Base-by-base conservation (phyloP, 92 coral and sea anemone species). In the Palythoa caribaeorum region DNA sequence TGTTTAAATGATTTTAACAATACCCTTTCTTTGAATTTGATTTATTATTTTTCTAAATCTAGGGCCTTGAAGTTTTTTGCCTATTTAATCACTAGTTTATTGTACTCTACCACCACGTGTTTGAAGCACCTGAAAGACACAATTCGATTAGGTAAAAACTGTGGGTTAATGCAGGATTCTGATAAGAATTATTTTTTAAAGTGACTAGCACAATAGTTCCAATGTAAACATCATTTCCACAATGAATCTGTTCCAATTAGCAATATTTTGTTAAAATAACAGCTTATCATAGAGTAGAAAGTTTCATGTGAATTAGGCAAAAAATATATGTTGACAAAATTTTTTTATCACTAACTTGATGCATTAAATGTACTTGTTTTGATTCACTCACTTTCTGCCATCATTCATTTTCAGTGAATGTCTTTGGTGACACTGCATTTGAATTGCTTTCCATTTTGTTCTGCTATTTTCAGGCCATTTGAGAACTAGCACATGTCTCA, bases 361-460 rank as follows among this genome's bases (percentile, higher is more conserved):
- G 77, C 77, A 73, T 73, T 73, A 73, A 73, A 73, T 39, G 77
- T 73, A 73, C 77, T 21, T 69, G 73, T 69, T 69, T 36, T 73
- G 77, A 73, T 73, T 36, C 77, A 73, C 77, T 73, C 77, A 73
- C 77, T 73, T 73, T 39, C 77, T 73, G 77, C 77, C 77, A 73
- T 73, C 77, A 73, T 73, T 73, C 77, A 73, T 73, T 69, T 69
- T 21, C 73, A 69, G 73, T 69, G 73, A 69, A 69, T 69, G 73
- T 69, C 73, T 69, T 65, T 69, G 73, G 73, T 69, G 73, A 69
- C 73, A 69, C 73, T 69, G 73, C 73, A 69, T 69, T 69, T 69
- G 16, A 69, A 69, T 69, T 69, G 73, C 73, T 36, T 69, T 69
- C 73, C 73, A 69, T 69, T 69, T 69, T 69, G 73, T 69, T 69